Base-by-base conservation (phyloP, 1,140 invertebrate species). In the Theocolax elegans region DNA sequence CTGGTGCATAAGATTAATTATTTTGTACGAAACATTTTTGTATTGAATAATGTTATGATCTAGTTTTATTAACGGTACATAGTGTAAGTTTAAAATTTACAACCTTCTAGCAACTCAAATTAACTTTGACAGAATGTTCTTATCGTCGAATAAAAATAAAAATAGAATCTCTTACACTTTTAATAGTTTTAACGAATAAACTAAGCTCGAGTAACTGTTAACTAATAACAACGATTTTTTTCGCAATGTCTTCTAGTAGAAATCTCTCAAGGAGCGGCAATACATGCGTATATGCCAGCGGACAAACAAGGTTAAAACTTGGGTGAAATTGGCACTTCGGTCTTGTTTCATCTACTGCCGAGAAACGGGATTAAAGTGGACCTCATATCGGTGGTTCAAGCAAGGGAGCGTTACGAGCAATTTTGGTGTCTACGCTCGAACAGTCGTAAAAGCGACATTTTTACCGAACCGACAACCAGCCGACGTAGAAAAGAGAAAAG, bases 331-430 rank as follows among this genome's bases (percentile, higher is more conserved):
- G 44, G 29, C 60, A 63, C 60, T 64, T 40, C 17, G 29, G 29
- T 38, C 62, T 64, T 40, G 48, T 64, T 63, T 51, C 31, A 51
- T 35, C 13, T 17, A 46, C 42, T 38, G 48, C 27, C 17, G 19
- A 9, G 4, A 23, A 49, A 63, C 44, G 19, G 23, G 62, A 64
- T 64, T 64, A 64, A 51, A 64, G 48, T 31, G 62, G 62, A 64
- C 48, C 62, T 51, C 62, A 21, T 48, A 62, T 51, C 44, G 59
- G n/a, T 15, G 54, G 1, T 17, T 19, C 2, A 17, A 31, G 19
- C 27, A 58, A 17, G 1, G 12, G 23, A n/a, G 23, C 23, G 51
- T 66, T 66, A 66, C 63, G 63, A 66, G 63, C 51, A 66, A 56
- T 66, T 66, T 66, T 21, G n/a, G 31, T 23, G 49, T 25, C 49